Conservation (phyloP, 53 echinoderm and acorn worm species). For the Paelopatides confundens region DNA sequence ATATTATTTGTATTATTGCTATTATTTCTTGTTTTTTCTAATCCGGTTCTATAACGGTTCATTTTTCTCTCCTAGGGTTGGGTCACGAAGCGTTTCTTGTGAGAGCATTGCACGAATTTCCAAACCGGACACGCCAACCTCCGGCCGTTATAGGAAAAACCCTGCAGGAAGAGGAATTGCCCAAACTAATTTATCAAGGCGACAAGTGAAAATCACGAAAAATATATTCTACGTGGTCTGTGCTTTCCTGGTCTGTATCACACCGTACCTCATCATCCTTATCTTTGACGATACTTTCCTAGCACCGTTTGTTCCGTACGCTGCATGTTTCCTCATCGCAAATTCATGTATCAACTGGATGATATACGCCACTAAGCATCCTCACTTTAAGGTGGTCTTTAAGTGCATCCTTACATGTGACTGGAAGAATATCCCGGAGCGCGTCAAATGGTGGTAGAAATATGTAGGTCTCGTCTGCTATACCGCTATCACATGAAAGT, state of each 20-base stretch:
- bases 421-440: slow-evolving; percentile 66
- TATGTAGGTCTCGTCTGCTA: too few relatives aligned
- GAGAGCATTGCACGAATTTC: slow-evolving; percentile 5
- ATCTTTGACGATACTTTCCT: slow-evolving; percentile 38
- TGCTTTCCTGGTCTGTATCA: slow-evolving; percentile 73
- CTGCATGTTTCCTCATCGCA: slow-evolving; percentile 53
- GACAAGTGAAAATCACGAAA: slow-evolving; percentile 74
- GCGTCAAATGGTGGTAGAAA: slow-evolving; percentile 9
- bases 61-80: too few relatives aligned
- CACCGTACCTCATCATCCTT: slow-evolving; percentile 58
- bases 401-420: slow-evolving; percentile 50
- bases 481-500: too few relatives aligned
- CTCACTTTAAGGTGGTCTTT: slow-evolving; percentile 74
- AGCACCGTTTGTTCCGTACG: slow-evolving; percentile 73
- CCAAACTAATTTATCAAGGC: slow-evolving; percentile 54
- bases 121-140: neutral
- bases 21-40: too few relatives aligned
- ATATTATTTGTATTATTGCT: too few relatives aligned
- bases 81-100: neutral
- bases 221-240: slow-evolving; percentile 82
- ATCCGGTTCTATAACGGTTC: too few relatives aligned
- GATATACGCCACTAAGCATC: slow-evolving; percentile 84
- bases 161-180: neutral
- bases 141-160: slow-evolving; percentile 12
- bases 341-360: slow-evolving; percentile 76